These are phyloP conservation scores for Astropecten irregularis DNA, from an alignment of 53 echinoderm and acorn worm species.

Conservation along the genomic window DNA sequence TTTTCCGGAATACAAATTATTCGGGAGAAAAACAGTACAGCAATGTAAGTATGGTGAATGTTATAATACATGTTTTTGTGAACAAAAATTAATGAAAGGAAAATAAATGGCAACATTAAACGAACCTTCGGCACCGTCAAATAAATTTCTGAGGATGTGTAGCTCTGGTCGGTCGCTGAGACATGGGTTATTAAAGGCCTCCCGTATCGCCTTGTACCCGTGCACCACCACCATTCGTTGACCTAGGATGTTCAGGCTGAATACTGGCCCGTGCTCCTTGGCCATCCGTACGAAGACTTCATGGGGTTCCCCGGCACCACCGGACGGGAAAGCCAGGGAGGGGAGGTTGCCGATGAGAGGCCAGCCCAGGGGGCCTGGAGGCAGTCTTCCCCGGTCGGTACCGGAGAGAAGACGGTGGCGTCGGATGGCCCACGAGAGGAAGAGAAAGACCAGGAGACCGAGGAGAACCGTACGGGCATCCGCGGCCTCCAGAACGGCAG, in stretches of 20 bases:
- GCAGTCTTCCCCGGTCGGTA: slow-evolving; percentile 20
- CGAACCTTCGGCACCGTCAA: slow-evolving; percentile 44
- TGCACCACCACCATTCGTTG: slow-evolving; percentile 55
- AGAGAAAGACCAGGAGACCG: slow-evolving; percentile 10
- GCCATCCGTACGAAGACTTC: slow-evolving; percentile 52
- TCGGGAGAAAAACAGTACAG: no score
- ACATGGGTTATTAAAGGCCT: slow-evolving; percentile 51
- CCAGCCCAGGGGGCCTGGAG: slow-evolving; percentile 64
- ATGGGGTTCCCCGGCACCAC: slow-evolving; percentile 20
- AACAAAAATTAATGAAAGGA: no score
- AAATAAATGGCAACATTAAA: no score
- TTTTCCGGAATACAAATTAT: no score
- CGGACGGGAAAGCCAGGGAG: slow-evolving; percentile 34
- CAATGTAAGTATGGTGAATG: no score
- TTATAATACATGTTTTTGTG: no score
- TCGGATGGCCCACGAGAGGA: slow-evolving; percentile 14
- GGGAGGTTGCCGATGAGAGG: slow-evolving; percentile 61
- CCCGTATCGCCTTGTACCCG: slow-evolving; percentile 55
- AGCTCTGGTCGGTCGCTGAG: slow-evolving; percentile 54
- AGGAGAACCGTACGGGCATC: slow-evolving; percentile 21
- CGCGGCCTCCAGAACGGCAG: background rate
- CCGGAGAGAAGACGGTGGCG: background rate
- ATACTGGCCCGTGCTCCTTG: slow-evolving; percentile 42
- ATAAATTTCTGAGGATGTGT: slow-evolving; percentile 20
- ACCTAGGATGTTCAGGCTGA: slow-evolving; percentile 51